Evolutionary conservation across 2,888 invertebrate genomes (phyloP).

Genomic region (Ormyrus pomaceus): DNA sequence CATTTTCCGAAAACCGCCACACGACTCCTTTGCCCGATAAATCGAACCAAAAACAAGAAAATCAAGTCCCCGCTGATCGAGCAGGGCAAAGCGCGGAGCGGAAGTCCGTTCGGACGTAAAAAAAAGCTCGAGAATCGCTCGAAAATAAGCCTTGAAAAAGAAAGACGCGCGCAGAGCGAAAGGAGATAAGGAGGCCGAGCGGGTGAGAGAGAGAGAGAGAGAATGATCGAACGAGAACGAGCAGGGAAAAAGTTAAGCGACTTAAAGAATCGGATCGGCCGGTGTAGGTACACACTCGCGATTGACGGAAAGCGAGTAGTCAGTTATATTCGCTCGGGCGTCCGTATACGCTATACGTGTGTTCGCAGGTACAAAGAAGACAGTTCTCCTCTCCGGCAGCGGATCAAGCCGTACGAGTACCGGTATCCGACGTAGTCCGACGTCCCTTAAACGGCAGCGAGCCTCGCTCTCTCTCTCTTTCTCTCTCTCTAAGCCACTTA

Average conservation of each 20-base stretch:
- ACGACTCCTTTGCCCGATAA: background rate
- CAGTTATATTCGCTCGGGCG: background rate
- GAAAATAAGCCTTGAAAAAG: background rate
- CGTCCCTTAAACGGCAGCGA: conserved; percentile 38
- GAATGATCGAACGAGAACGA: conserved; percentile 1
- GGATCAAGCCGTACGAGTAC: conserved; percentile 46
- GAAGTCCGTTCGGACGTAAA: background rate
- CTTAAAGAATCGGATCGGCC: conserved; percentile 38
- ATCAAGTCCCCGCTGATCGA: background rate
- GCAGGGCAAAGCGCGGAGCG: background rate
- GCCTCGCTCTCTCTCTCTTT: background rate
- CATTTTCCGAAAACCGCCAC: no score
- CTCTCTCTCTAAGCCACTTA: conserved; percentile 32
- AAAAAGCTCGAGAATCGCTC: background rate
- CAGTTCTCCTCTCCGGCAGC: conserved; percentile 7
- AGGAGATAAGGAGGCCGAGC: background rate
- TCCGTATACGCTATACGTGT: background rate
- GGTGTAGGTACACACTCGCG: background rate
- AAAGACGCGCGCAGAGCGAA: background rate
- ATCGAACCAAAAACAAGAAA: background rate
- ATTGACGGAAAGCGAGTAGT: conserved; percentile 21
- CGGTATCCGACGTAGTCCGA: conserved; percentile 38
- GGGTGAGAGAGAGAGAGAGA: background rate
- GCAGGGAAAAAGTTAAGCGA: conserved; percentile 36
- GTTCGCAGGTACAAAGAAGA: background rate